These are phyloP conservation scores for Mixornis gularis DNA, from an alignment of 2,113 vertebrate genomes.

Conservation along the genomic window DNA sequence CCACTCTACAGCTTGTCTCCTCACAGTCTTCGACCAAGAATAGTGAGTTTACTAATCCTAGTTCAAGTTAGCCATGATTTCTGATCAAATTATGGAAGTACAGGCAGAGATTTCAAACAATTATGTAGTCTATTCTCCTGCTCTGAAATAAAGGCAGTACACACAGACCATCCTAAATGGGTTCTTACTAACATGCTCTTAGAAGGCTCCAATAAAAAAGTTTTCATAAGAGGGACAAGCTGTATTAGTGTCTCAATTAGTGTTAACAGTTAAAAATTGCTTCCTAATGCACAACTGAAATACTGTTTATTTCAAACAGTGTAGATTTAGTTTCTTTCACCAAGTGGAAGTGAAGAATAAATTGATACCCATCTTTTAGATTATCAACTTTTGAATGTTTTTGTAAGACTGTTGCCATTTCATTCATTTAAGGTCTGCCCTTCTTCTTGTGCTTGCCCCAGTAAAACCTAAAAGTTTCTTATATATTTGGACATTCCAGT, in stretches of 20 bases:
- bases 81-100: not conserved
- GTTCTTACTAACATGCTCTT: not conserved
- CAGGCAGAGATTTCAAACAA: not conserved
- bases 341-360: not conserved
- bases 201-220: not conserved
- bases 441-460: not conserved
- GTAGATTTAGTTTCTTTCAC: not conserved
- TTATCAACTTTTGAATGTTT: not conserved
- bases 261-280: not conserved
- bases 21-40: not conserved
- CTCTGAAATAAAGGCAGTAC: not conserved
- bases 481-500: not conserved
- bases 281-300: not conserved
- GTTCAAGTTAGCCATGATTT: not conserved
- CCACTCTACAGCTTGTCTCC: not conserved
- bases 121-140: not conserved
- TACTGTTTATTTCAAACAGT: not conserved
- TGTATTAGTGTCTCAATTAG: not conserved
- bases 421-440: not conserved
- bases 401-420: not conserved
- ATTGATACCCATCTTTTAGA: not conserved
- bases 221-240: not conserved
- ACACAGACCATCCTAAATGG: not conserved
- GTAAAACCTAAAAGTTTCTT: not conserved
- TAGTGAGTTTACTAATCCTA: not conserved